phyloP scores from a whole-genome alignment of 2,888 invertebrate genomes.

The Leptopilina drosophilae region DNA sequence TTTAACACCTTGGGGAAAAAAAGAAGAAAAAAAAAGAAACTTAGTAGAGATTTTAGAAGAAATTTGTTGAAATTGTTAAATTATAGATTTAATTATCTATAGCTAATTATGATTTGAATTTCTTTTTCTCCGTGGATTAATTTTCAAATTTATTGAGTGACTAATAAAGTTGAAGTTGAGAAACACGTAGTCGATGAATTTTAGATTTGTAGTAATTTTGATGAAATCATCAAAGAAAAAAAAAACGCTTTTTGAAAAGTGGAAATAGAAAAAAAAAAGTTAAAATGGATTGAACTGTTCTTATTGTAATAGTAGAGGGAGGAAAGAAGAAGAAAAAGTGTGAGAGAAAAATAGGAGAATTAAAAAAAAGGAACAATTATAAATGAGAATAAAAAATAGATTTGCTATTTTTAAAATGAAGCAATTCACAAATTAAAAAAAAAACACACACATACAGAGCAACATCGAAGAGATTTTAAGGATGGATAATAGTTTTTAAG shows the following conservation, averaged over 20 bases:
- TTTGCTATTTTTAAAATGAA: conserved; percentile 44
- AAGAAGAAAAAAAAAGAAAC: too few species aligned
- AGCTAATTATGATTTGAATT: not conserved
- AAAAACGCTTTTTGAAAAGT: conserved; percentile 1
- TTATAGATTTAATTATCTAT: too few species aligned
- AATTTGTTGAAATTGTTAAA: too few species aligned
- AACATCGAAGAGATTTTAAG: conserved; percentile 37
- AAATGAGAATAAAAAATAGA: conserved; percentile 31
- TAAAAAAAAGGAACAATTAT: conserved; percentile 14
- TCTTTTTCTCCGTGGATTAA: not conserved
- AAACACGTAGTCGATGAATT: conserved; percentile 27
- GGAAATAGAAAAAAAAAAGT: not conserved
- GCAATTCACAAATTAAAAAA: conserved; percentile 41
- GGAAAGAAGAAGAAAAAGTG: conserved; percentile 9
- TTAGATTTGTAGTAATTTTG: not conserved
- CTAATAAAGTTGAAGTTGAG: conserved; percentile 31
- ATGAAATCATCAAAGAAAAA: not conserved
- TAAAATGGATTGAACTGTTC: conserved; percentile 41
- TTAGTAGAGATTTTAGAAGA: too few species aligned
- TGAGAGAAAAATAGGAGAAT: not conserved
- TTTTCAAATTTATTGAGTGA: not conserved
- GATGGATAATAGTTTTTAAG: conserved; percentile 28
- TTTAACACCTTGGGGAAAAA: not conserved
- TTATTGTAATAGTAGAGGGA: conserved; percentile 45
- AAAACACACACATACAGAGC: conserved; percentile 17